phyloP scores from a whole-genome alignment of 2,113 vertebrate species.

The Chloropsis cyanopogon region DNA sequence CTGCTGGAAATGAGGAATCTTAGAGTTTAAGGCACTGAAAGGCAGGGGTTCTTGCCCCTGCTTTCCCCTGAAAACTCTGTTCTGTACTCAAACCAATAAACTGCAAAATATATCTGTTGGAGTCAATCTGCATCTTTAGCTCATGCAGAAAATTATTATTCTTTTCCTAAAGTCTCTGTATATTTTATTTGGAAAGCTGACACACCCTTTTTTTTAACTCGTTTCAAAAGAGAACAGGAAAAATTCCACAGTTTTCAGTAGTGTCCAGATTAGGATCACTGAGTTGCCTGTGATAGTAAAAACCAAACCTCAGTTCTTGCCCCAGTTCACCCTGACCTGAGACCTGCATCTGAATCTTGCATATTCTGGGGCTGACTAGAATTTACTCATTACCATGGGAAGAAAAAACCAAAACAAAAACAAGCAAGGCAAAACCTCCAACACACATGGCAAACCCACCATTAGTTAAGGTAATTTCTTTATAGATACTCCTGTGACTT shows the following conservation, averaged over 20 bases:
- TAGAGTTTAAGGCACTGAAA: neutral
- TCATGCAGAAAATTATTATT: neutral
- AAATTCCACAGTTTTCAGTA: neutral
- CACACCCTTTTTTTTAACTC: neutral
- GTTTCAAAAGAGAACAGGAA: neutral
- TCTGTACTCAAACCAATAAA: neutral
- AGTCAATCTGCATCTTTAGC: neutral
- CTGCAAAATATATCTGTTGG: neutral
- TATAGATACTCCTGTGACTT: neutral
- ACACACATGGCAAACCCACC: neutral
- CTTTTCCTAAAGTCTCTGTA: neutral
- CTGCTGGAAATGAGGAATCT: neutral
- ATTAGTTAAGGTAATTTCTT: neutral
- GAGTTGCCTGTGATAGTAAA: neutral
- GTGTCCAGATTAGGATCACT: neutral
- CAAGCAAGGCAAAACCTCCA: rapidly evolving
- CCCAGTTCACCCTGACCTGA: neutral
- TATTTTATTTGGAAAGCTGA: neutral
- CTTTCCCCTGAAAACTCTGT: neutral
- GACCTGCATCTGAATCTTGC: neutral
- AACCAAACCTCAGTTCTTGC: neutral
- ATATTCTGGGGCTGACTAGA: neutral
- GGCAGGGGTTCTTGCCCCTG: neutral
- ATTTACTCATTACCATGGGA: neutral
- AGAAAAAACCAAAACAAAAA: neutral